These are phyloP conservation scores for Megaleporinus macrocephalus DNA, from an alignment of 2,113 vertebrate species.

Conservation along the genomic window DNA sequence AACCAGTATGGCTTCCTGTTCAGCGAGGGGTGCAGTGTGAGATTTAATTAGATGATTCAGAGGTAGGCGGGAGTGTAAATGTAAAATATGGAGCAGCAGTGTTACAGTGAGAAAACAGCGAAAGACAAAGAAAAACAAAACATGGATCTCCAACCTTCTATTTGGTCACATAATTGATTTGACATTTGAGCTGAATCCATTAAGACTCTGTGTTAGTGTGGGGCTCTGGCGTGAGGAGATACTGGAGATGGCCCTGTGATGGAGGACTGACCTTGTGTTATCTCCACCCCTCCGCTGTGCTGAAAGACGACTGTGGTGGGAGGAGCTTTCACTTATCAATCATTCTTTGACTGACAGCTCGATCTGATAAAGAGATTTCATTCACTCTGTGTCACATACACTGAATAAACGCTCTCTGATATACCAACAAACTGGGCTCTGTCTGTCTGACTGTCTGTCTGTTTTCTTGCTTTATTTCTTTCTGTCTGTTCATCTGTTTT, in stretches of 20 bases:
- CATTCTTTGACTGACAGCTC: conserved; percentile 70
- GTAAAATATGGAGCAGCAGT: neutral
- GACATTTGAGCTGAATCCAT: conserved; percentile 41
- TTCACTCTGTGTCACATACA: conserved; percentile 65
- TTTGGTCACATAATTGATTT: conserved; percentile 36
- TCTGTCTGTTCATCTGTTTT: neutral
- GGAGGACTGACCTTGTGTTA: conserved; percentile 27
- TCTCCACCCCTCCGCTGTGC: conserved; percentile 15
- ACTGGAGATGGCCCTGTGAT: conserved; percentile 10
- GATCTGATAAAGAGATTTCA: conserved; percentile 74
- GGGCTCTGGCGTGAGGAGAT: conserved; percentile 20
- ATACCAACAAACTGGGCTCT: neutral
- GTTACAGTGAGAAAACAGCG: neutral
- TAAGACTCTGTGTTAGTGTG: conserved; percentile 9
- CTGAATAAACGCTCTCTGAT: conserved; percentile 13
- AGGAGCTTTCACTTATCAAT: conserved; percentile 63
- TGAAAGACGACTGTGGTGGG: conserved; percentile 59
- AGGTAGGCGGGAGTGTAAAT: neutral
- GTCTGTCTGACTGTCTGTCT: neutral
- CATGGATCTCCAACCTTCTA: neutral
- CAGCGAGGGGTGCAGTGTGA: no score
- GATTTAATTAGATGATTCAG: neutral
- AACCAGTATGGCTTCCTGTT: no score
- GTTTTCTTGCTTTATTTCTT: neutral
- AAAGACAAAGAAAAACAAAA: conserved; percentile 4